Percentiles rank a stretch among this genome's conserved stretches.
Evolutionary conservation across 2,113 vertebrate species (phyloP).

Genomic region (Phyllopteryx taeniolatus): DNA sequence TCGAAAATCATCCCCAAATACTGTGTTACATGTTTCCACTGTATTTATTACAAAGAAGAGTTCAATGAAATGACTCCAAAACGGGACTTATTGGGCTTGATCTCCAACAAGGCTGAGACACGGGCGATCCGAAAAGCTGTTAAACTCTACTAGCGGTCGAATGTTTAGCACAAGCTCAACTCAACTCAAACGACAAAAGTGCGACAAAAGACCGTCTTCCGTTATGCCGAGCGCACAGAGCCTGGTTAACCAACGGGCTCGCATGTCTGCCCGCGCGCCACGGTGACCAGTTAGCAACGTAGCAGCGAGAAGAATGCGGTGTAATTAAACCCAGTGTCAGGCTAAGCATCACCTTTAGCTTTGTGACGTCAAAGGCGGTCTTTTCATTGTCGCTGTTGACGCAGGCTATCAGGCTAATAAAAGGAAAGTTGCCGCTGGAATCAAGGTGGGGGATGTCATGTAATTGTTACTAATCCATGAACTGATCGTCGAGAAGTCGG

Average conservation of each 20-base stretch:
- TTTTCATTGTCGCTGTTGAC: neutral
- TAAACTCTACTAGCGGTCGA: neutral
- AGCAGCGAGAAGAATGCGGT: neutral
- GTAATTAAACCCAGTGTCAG: neutral
- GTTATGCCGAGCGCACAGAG: neutral
- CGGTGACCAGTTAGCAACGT: neutral
- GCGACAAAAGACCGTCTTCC: too few species aligned
- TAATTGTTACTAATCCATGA: neutral
- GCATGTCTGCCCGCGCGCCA: neutral
- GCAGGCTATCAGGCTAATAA: neutral
- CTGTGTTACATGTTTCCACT: neutral
- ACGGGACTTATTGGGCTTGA: neutral
- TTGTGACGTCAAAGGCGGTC: neutral
- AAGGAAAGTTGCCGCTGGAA: neutral
- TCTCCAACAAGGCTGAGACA: neutral
- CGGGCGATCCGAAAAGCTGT: neutral
- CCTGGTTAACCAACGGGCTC: neutral
- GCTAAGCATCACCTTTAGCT: neutral
- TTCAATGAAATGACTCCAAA: neutral
- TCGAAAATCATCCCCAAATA: neutral
- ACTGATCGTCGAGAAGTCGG: neutral
- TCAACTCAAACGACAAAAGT: too few species aligned
- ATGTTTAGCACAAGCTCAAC: neutral
- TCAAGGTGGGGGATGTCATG: neutral
- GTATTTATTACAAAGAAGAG: neutral